Evolutionary conservation across 2,113 vertebrate genomes (phyloP).

Genomic region (Ophthalmotilapia sp.): DNA sequence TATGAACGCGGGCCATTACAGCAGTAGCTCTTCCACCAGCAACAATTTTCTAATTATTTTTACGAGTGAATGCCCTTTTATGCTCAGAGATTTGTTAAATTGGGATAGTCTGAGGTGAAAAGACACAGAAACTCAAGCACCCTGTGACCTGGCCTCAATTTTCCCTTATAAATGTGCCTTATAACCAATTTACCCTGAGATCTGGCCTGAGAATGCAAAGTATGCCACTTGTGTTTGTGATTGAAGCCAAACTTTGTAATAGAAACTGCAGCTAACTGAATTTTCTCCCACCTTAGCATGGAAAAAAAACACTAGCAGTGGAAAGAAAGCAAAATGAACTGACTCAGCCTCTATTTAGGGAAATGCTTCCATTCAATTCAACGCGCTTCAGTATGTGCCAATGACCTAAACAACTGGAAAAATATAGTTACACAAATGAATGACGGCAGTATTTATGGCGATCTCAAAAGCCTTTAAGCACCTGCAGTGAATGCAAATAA

Average conservation of each 20-base stretch:
- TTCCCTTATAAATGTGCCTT: not conserved
- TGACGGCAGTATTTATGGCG: not conserved
- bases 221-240: not conserved
- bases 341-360: not conserved
- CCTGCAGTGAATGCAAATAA: constrained; percentile 4
- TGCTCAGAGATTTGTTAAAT: not conserved
- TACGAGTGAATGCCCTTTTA: not conserved
- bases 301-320: not conserved
- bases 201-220: not conserved
- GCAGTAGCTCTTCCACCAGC: not conserved
- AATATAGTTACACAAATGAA: not conserved
- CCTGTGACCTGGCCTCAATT: not conserved
- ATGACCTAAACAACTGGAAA: not conserved
- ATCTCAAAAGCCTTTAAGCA: not conserved
- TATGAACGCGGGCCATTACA: not conserved
- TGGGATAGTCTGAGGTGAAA: not conserved
- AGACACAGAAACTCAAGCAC: not conserved
- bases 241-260: not conserved
- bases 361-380: not conserved
- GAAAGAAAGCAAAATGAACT: not conserved
- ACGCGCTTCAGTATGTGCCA: not conserved
- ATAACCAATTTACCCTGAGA: not conserved
- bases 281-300: not conserved
- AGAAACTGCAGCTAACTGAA: not conserved
- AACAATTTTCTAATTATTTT: not conserved